Evolutionary conservation across 2,797 vertebrate species (phyloP).

Genomic region (Anisognathus igniventris): DNA sequence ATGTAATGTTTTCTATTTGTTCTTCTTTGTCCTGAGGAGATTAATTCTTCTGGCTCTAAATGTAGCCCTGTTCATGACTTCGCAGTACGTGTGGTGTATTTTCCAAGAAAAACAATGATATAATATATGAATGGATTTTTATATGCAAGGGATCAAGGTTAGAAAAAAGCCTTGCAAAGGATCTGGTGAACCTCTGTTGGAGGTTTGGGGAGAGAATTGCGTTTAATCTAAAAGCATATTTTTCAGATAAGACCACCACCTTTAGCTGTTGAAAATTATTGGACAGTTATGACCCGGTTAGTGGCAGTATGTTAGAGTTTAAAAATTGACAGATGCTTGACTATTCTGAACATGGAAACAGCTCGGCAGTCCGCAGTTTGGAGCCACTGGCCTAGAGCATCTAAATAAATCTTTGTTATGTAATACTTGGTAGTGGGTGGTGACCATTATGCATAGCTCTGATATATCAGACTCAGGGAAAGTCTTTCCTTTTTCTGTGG

Average conservation of each 20-base stretch:
- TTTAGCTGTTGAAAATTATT: background rate
- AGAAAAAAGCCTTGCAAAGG: background rate
- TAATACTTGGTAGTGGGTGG: background rate
- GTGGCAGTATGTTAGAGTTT: background rate
- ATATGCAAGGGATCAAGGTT: background rate
- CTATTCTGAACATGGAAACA: background rate
- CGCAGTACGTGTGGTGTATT: background rate
- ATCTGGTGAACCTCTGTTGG: background rate
- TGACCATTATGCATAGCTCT: background rate
- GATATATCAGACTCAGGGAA: background rate
- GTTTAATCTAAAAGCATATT: background rate
- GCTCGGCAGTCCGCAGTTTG: background rate
- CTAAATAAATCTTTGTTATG: background rate
- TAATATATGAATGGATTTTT: background rate
- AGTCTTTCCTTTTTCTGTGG: background rate
- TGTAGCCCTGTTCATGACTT: background rate
- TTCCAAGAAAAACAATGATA: background rate
- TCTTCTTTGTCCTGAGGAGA: background rate
- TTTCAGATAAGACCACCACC: background rate
- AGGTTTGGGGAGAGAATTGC: background rate
- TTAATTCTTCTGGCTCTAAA: background rate
- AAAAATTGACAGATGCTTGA: background rate
- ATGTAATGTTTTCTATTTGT: background rate
- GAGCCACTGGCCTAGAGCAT: background rate
- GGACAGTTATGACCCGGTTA: background rate